Evolutionary conservation across 2,888 invertebrate species (phyloP).

Genomic region (Sinodicranocentrus sp.): DNA sequence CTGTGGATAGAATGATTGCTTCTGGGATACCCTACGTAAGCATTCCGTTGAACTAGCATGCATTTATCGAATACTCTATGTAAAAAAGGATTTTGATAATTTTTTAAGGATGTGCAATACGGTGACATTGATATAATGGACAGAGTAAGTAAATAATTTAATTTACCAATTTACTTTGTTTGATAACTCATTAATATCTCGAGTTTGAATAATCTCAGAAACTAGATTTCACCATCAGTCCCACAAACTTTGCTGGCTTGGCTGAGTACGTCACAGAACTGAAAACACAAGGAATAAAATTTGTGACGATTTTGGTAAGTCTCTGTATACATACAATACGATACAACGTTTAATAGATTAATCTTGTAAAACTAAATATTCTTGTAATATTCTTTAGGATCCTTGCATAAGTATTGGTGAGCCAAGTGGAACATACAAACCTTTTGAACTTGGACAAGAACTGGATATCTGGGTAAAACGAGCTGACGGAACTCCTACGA

Average conservation of each 20-base stretch:
- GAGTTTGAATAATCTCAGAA: slow-evolving; percentile 20
- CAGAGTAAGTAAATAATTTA: slow-evolving; percentile 78
- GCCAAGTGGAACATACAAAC: slow-evolving; percentile 40
- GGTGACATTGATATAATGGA: slow-evolving; percentile 85
- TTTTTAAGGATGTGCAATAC: slow-evolving; percentile 59
- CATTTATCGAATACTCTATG: too few species aligned
- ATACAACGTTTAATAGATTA: too few species aligned
- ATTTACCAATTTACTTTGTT: too few species aligned
- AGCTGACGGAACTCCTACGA: slow-evolving; percentile 39
- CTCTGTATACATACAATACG: too few species aligned
- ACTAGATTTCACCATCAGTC: slow-evolving; percentile 29
- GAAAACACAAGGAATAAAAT: slow-evolving; percentile 37
- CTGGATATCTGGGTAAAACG: slow-evolving; percentile 68
- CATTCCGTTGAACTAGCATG: too few species aligned
- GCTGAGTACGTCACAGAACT: slow-evolving; percentile 26
- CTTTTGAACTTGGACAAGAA: slow-evolving; percentile 63
- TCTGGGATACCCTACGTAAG: slow-evolving; percentile 87
- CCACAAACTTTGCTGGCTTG: slow-evolving; percentile 22
- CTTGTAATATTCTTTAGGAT: too few species aligned
- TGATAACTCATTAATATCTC: too few species aligned
- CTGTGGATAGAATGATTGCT: slow-evolving; percentile 84
- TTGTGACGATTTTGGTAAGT: slow-evolving; percentile 46
- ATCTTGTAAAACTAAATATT: too few species aligned
- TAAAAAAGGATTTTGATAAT: too few species aligned
- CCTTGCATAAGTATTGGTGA: slow-evolving; percentile 48